Base-by-base conservation (phyloP, 1,140 invertebrate species). In the Aphis craccivora region DNA sequence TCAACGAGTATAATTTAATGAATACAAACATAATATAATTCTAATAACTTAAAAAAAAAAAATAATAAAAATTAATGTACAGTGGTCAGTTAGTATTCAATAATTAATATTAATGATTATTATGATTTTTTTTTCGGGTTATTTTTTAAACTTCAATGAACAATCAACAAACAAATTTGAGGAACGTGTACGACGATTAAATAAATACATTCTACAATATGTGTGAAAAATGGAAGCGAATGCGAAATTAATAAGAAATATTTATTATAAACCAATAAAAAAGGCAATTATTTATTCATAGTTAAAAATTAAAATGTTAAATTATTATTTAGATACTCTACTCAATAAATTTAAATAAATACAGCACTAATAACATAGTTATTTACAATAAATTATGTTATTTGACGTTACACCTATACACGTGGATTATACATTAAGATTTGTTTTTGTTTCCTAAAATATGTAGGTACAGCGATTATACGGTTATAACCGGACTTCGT, bases 31-130 rank as follows among this genome's bases (percentile, higher is more conserved):
- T n/a, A 76, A 76, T 76, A 76, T 18, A 76, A n/a, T 76, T 30
- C 14, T 76, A 76, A n/a, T n/a, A 76, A 18, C 60, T 76, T n/a
- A 60, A 30, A 60, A n/a, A 67, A 55, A 2, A 53, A 55, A 67
- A 67, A n/a, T 0, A 67, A 55, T 40, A 53, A 55, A 67, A 67
- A n/a, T 0, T 67, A 30, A 67, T 67, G 30, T 60, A 60, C 55
- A 60, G 25, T 67, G 60, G 30, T 25, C 60, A 67, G 60, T 30
- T 30, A 67, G 60, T 30, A 14, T 0, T 14, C 14, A 67, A 67
- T 67, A 67, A 67, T 67, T 67, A 67, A 67, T 67, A 67, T 67
- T n/a, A 67, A 67, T 67, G 60, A 67, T 67, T 67, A n/a, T 30
- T 67, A 67, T 67, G 25, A 67, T 14, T 67, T n/a, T 67, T 60